Evolutionary conservation across 2,888 invertebrate species (phyloP).

Genomic region (Xylota segnis): DNA sequence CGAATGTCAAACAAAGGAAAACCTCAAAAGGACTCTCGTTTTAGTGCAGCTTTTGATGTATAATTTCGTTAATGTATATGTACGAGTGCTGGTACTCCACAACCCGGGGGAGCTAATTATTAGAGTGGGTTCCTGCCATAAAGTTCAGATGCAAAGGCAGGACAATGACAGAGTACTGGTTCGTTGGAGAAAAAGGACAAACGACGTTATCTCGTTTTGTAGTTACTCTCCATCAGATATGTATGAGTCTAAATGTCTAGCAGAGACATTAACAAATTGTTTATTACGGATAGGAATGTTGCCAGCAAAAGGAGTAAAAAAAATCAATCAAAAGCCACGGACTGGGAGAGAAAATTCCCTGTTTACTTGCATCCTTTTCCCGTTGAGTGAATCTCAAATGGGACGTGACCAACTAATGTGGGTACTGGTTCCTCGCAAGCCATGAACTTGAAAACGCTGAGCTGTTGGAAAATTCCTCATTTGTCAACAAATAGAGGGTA

Average conservation of each 20-base stretch:
- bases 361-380: conserved; percentile 34
- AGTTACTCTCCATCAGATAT: conserved; percentile 11
- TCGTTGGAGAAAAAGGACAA: not conserved
- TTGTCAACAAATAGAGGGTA: conserved; percentile 49
- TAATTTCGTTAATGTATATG: conserved; percentile 61
- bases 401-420: conserved; percentile 62
- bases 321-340: conserved; percentile 51
- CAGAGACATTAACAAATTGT: conserved; percentile 53
- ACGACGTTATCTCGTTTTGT: not conserved
- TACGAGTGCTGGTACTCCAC: too few relatives aligned
- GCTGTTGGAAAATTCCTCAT: conserved; percentile 26
- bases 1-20: conserved; percentile 53
- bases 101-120: conserved; percentile 58
- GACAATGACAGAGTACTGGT: conserved; percentile 14
- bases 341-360: conserved; percentile 7
- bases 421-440: conserved; percentile 22
- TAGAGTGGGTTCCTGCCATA: conserved; percentile 28
- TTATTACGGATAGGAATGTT: conserved; percentile 32
- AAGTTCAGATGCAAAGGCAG: conserved; percentile 31
- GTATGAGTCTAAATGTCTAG: not conserved
- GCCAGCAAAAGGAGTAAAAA: conserved; percentile 35
- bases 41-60: conserved; percentile 61
- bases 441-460: conserved; percentile 56
- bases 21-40: conserved; percentile 47
- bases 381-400: conserved; percentile 50